phyloP scores from a whole-genome alignment of 92 coral and sea anemone species.

The Diadumene lineata region DNA sequence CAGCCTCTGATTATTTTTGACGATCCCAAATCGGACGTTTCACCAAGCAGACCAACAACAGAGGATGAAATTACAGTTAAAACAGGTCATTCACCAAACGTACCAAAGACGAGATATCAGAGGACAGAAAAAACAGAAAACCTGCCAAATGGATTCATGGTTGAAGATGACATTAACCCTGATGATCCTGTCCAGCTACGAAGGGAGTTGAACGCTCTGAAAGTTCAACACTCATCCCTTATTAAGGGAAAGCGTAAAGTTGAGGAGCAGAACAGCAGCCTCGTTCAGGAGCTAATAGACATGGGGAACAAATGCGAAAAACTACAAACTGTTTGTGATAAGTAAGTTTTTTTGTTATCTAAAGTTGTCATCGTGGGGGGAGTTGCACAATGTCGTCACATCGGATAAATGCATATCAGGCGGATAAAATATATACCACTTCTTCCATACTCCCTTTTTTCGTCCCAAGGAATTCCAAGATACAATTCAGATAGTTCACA shows the following conservation, averaged over 20 bases:
- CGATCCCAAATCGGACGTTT: too few relatives aligned
- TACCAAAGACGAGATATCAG: background rate
- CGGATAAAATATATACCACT: too few relatives aligned
- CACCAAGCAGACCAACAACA: too few relatives aligned
- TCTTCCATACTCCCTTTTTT: too few relatives aligned
- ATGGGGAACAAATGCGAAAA: conserved; percentile 51
- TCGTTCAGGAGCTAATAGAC: conserved; percentile 66
- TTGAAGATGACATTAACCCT: background rate
- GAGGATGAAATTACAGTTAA: too few relatives aligned
- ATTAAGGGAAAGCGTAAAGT: conserved; percentile 58
- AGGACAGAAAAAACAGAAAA: conserved; percentile 10
- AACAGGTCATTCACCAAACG: background rate
- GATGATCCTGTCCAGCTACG: conserved; percentile 7
- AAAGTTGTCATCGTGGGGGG: background rate
- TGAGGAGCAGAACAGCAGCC: conserved; percentile 61
- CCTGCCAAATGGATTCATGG: background rate
- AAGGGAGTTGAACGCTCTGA: conserved; percentile 38
- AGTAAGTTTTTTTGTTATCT: conserved; percentile 35
- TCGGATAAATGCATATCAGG: too few relatives aligned
- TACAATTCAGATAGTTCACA: too few relatives aligned
- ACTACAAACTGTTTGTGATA: conserved; percentile 40
- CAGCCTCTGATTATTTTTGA: too few relatives aligned
- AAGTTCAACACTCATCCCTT: conserved; percentile 50
- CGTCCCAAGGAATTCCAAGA: too few relatives aligned
- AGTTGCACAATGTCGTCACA: too few relatives aligned